phyloP scores from a whole-genome alignment of 1,140 invertebrate genomes.

The Coenobita brevimanus region DNA sequence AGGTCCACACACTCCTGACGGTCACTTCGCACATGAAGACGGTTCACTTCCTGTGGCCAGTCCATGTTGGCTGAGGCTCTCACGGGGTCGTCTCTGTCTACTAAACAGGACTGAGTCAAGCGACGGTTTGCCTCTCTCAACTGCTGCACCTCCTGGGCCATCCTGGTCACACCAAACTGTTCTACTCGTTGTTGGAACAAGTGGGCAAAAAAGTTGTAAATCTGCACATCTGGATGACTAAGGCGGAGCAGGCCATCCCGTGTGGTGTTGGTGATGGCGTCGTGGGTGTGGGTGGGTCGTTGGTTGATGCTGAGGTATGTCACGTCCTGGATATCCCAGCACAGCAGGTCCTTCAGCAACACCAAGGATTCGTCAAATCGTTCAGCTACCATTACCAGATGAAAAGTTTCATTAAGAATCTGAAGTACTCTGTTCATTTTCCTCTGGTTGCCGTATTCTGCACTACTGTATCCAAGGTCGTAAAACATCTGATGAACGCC shows the following conservation, averaged over 20 bases:
- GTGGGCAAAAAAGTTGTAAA: slow-evolving; percentile 59
- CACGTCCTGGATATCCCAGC: slow-evolving; percentile 76
- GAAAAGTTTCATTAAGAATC: slow-evolving; percentile 74
- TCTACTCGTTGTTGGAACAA: slow-evolving; percentile 47
- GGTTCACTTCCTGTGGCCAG: background rate
- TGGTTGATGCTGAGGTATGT: slow-evolving; percentile 73
- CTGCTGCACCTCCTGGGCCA: slow-evolving; percentile 45
- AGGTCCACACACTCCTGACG: slow-evolving; percentile 31
- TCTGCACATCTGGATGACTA: slow-evolving; percentile 46
- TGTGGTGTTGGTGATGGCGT: background rate
- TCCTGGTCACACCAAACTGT: slow-evolving; percentile 43
- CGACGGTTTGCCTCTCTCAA: slow-evolving; percentile 33
- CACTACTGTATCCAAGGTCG: slow-evolving; percentile 70
- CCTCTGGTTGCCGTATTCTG: background rate
- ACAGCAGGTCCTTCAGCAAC: slow-evolving; percentile 75
- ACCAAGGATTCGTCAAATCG: slow-evolving; percentile 77
- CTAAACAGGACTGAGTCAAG: slow-evolving; percentile 2
- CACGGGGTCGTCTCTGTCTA: background rate
- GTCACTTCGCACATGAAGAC: background rate
- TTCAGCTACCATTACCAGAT: slow-evolving; percentile 77
- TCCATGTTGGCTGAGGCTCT: background rate
- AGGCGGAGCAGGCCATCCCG: background rate
- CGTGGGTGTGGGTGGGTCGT: slow-evolving; percentile 36
- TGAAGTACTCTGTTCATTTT: slow-evolving; percentile 29
- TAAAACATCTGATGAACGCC: slow-evolving; percentile 72